Base-by-base conservation (phyloP, 2,113 vertebrate genomes). In the Mormoops blainvillei region DNA sequence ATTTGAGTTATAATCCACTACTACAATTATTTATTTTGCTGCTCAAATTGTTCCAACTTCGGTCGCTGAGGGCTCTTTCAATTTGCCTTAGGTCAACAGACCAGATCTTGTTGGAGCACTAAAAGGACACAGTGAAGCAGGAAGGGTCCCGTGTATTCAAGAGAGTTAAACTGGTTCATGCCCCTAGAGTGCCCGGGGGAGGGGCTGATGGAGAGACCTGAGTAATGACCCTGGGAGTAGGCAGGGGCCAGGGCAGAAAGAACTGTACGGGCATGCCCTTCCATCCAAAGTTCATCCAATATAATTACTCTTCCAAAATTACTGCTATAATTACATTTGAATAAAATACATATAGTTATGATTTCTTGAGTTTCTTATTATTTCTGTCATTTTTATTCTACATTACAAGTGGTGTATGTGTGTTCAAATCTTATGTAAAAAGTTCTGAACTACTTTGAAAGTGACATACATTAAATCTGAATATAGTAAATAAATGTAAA, bases 381-480 rank as follows among this genome's bases (percentile, higher is more conserved):
- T 90, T 78, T 48, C 41, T 68, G 3, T 74, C 18, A 83, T 45
- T 1, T 58, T 41, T 78, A 73, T 33, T 90, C 22, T 78, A 31
- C 3, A 41, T 87, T 56, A 63, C 19, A 74, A 26, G 73, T 86
- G 19, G 7, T 15, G 24, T 67, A 1, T 56, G 43, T 18, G 0
- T 33, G 3, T 31, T 82, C 28, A 87, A 81, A 45, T 43, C 20
- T 54, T 84, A 56, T 19, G 1, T 52, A 63, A 90, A 84, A 43
- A 10, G 36, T 36, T 87, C 56, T 91, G 43, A 84, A 48, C 45
- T 41, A n/a, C 18, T 74, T 74, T 86, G 45, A 92, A 95, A 68
- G 4, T 61, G n/a, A 90, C 15, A 54, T 52, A 87, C 8, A 52
- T 18, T 65, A 86, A 87, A 87, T 31, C 5, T 61, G 33, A 58